Evolutionary conservation across 2,888 invertebrate genomes (phyloP).

Genomic region (Lasius fuliginosus): DNA sequence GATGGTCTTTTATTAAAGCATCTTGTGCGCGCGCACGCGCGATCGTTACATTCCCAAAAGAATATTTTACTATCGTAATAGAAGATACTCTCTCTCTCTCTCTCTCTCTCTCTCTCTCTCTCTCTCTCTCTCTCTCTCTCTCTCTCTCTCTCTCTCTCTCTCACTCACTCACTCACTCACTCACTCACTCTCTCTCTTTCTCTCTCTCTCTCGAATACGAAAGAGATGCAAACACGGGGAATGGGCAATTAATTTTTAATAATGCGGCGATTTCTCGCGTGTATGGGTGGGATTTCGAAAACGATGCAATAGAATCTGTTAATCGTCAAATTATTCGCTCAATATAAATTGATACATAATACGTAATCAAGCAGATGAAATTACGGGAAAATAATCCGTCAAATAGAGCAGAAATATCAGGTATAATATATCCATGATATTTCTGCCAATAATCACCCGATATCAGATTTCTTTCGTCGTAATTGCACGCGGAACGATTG

Average conservation of each 20-base stretch:
- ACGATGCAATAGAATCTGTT: not conserved
- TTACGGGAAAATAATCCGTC: constrained; percentile 33
- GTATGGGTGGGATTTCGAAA: not conserved
- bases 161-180: too few species aligned
- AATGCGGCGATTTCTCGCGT: constrained; percentile 4
- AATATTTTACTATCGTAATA: constrained; percentile 32
- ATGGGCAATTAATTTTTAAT: not conserved
- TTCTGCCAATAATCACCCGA: constrained; percentile 21
- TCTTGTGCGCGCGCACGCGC: constrained; percentile 36
- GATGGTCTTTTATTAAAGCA: constrained; percentile 48
- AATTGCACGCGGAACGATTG: not conserved
- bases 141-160: not conserved
- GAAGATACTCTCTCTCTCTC: not conserved
- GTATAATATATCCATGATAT: constrained; percentile 22
- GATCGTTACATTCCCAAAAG: constrained; percentile 31
- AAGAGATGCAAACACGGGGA: not conserved
- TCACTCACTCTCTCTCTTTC: too few species aligned
- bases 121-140: not conserved
- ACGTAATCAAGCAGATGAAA: not conserved
- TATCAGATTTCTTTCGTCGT: constrained; percentile 33
- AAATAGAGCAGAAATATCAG: constrained; percentile 31
- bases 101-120: not conserved
- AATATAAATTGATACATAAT: constrained; percentile 26
- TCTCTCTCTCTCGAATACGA: not conserved
- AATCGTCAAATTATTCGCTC: constrained; percentile 8